Conservation (phyloP, 2,113 vertebrate genomes). For the Athene noctua region DNA sequence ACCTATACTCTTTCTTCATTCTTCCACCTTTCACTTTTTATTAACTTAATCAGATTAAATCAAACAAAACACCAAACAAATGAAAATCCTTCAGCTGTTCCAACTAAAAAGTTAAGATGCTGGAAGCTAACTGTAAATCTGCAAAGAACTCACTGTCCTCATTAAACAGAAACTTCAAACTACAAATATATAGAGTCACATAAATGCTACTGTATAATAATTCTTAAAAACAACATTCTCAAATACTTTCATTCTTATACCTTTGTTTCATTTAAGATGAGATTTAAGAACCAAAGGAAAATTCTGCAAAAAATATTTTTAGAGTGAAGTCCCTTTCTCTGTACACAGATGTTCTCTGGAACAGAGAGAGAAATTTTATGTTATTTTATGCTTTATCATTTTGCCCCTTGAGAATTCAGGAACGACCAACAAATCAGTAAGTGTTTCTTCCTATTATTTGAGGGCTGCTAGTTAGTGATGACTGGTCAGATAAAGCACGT, state of each 20-base stretch:
- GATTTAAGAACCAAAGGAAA: neutral
- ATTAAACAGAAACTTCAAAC: neutral
- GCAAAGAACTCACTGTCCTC: neutral
- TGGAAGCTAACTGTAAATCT: neutral
- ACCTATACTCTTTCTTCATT: neutral
- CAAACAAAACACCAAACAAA: neutral
- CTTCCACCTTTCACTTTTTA: neutral
- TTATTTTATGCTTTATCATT: neutral
- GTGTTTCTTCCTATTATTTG: neutral
- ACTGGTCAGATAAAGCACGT: neutral
- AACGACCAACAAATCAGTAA: neutral
- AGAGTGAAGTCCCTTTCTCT: neutral
- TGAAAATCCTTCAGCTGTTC: neutral
- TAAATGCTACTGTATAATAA: constrained; percentile 20
- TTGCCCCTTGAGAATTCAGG: neutral
- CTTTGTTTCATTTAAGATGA: neutral
- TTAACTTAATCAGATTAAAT: neutral
- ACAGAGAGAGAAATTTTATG: neutral
- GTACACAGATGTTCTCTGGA: neutral
- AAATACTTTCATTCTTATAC: neutral
- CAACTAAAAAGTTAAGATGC: neutral
- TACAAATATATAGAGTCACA: neutral
- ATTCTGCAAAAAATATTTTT: neutral
- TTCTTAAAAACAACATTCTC: neutral
- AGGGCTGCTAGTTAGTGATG: neutral